Conservation (phyloP, 2,797 vertebrate genomes). For the Amphiprion clarkii region DNA sequence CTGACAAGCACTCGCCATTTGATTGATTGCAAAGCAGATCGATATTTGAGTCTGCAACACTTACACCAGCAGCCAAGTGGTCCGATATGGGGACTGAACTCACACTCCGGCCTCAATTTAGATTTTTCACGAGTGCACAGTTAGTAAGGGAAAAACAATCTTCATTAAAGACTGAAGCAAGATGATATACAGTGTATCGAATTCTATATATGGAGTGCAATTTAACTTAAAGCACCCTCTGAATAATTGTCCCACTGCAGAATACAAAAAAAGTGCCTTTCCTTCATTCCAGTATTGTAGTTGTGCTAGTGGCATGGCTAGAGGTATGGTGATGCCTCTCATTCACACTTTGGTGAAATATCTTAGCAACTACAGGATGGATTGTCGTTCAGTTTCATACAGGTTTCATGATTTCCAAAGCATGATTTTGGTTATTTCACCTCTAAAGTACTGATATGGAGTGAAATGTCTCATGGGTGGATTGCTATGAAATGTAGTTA, state of each 20-base stretch:
- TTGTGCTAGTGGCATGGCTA: background rate
- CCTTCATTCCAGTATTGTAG: too few relatives aligned
- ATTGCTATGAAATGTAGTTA: background rate
- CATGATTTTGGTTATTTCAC: background rate
- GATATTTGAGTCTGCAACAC: conserved; percentile 52
- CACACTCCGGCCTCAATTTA: conserved; percentile 8
- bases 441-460: background rate
- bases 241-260: too few relatives aligned
- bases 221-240: too few relatives aligned
- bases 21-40: conserved; percentile 67
- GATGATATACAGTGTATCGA: background rate
- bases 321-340: background rate
- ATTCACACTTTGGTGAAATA: background rate
- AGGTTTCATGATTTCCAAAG: background rate
- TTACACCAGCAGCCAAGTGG: conserved; percentile 36
- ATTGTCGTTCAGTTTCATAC: background rate
- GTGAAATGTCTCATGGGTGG: background rate
- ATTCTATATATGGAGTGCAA: background rate
- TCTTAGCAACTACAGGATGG: background rate
- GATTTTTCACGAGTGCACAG: conserved; percentile 4
- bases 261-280: too few relatives aligned
- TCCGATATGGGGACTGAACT: conserved; percentile 9
- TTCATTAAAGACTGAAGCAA: background rate
- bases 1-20: conserved; percentile 48
- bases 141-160: background rate